Evolutionary conservation across 2,888 invertebrate species (phyloP), one percentile per base, ranked within the genome.

Genomic region (Tetranychus piercei): DNA sequence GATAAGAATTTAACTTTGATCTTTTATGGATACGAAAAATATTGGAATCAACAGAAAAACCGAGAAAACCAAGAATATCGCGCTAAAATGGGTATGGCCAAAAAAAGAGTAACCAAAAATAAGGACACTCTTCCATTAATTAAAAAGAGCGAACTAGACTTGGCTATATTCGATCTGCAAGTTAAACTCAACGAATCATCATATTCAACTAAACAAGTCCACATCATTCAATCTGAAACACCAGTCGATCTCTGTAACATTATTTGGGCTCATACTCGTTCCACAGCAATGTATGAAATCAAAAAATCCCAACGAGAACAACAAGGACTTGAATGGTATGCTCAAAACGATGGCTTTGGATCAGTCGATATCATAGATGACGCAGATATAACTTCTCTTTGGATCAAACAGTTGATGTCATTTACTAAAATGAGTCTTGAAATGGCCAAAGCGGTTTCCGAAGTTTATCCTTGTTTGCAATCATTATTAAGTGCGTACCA

Each of bases 291-390:
- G 11, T 20, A 11, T 69, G 11, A 5, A 23, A 20, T 23, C 11
- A 69, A 69, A 69, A 69, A 69, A 69, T 20, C 34, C 11, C 69
- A 69, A 20, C 69, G 22, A 8, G 69, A 69, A 69, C 69, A 69
- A 69, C 69, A 69, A 11, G 69, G 69, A 6, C 69, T 69, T 69
- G 69, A 69, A 11, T 69, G 69, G 69, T 69, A 69, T 23, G 69
- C 55, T 15, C 55, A 55, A 55, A 55, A 55, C 15, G 55, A 55
- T 15, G 55, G 55, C 8, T 55, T 15, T 55, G 55, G 55, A 15
- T 55, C 55, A 55, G 55, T 55, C 55, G 55, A 55, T 6, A 55
- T 55, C 15, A 6, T 15, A 9, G 15, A 9, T 1, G 55, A 55
- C 15, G 2, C 11, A 15, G 55, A 55, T 55, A 55, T 55, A 55